phyloP scores from a whole-genome alignment of 1,140 invertebrate genomes.

The Drosophila littoralis region DNA sequence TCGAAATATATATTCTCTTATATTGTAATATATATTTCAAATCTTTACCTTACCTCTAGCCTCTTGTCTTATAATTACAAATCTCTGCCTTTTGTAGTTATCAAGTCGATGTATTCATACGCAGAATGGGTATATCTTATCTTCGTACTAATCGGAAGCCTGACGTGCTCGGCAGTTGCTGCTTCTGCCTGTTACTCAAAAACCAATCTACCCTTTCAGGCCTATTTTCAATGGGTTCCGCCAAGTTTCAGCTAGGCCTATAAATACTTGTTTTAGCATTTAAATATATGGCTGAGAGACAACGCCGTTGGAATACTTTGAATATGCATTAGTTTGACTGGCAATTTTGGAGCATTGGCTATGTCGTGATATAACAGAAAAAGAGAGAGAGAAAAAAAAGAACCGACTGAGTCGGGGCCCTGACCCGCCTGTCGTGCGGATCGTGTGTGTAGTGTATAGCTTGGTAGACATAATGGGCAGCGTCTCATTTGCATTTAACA shows the following conservation, averaged over 20 bases:
- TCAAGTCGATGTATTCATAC: no score
- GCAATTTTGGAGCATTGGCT: constrained; percentile 41
- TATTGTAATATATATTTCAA: no score
- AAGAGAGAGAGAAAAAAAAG: neutral
- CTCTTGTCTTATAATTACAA: no score
- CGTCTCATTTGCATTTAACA: constrained; percentile 75
- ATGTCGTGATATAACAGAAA: constrained; percentile 64
- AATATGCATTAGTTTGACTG: constrained; percentile 59
- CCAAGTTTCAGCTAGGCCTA: constrained; percentile 14
- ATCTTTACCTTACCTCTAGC: no score
- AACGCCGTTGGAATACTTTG: constrained; percentile 44
- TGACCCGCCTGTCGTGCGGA: constrained; percentile 36
- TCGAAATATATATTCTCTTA: no score
- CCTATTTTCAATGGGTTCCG: no score
- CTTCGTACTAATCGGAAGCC: no score
- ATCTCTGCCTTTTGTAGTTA: no score
- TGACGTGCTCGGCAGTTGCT: no score
- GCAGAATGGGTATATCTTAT: no score
- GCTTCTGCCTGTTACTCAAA: no score
- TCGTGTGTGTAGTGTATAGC: constrained; percentile 6
- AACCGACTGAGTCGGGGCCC: constrained; percentile 15
- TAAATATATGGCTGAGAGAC: constrained; percentile 21
- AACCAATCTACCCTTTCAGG: no score
- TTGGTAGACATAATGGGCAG: neutral
- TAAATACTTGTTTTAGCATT: constrained; percentile 33